Evolutionary conservation across 2,888 invertebrate species (phyloP).

Genomic region (Nebria brevicollis): DNA sequence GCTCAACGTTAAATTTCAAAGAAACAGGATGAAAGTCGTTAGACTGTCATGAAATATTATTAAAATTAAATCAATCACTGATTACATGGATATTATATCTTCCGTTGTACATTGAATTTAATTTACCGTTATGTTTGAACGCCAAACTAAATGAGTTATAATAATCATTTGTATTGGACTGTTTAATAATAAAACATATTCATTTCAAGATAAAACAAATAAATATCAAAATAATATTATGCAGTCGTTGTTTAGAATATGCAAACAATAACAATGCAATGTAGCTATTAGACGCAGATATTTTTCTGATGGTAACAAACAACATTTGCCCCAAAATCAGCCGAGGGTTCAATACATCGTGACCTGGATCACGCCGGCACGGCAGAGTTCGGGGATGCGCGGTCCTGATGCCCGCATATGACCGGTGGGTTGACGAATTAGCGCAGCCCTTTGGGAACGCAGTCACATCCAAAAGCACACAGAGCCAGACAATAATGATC

Average conservation of each 20-base stretch:
- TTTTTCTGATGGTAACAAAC: constrained; percentile 6
- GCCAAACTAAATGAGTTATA: neutral
- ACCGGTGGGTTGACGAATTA: constrained; percentile 49
- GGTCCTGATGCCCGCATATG: constrained; percentile 43
- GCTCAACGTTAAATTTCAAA: neutral
- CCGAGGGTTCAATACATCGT: constrained; percentile 30
- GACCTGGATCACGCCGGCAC: constrained; percentile 34
- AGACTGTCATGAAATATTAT: constrained; percentile 8
- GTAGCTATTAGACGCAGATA: constrained; percentile 19
- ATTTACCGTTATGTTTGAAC: neutral
- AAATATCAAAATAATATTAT: constrained; percentile 5
- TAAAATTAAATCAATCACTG: constrained; percentile 15
- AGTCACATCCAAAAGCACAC: constrained; percentile 19
- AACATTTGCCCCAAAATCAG: constrained; percentile 17
- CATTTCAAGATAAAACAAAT: neutral
- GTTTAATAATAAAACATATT: too few relatives aligned
- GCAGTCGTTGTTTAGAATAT: neutral
- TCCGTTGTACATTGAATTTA: neutral
- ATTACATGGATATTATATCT: constrained; percentile 18
- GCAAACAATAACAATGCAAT: constrained; percentile 26
- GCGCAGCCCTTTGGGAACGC: constrained; percentile 39
- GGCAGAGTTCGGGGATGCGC: constrained; percentile 40
- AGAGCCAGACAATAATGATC: constrained; percentile 54
- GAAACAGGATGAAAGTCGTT: constrained; percentile 25
- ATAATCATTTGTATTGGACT: neutral